These are phyloP conservation scores for Pangasius mekongensis DNA, from an alignment of 2,797 vertebrate genomes.

Conservation along the genomic window DNA sequence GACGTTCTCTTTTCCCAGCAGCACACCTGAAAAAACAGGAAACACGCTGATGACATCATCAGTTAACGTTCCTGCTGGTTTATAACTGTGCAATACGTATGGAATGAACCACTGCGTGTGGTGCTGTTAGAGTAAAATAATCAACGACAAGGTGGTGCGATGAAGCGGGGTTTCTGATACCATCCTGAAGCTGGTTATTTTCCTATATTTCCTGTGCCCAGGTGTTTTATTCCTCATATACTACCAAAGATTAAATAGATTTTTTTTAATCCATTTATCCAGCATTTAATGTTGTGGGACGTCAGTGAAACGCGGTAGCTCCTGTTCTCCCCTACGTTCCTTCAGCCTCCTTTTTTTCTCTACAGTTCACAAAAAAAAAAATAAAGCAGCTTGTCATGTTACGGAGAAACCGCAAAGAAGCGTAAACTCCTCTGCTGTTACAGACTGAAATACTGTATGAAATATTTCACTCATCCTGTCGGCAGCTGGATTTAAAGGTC, in stretches of 20 bases:
- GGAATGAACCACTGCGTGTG: background rate
- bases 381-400: background rate
- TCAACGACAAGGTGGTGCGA: background rate
- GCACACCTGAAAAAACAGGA: constrained; percentile 68
- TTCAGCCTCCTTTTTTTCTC: background rate
- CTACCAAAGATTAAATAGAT: background rate
- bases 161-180: background rate
- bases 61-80: background rate
- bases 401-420: background rate
- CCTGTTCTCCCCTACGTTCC: background rate
- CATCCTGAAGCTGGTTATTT: rapidly evolving
- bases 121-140: background rate
- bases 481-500: background rate
- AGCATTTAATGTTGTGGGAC: background rate
- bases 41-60: background rate
- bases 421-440: background rate
- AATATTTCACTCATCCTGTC: background rate
- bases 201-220: background rate
- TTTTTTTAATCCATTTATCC: background rate
- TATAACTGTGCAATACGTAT: background rate
- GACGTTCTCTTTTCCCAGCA: constrained; percentile 72
- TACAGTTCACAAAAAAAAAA: background rate
- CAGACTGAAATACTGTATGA: background rate
- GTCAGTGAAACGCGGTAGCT: background rate
- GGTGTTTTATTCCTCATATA: background rate